Percentiles rank a stretch among this genome's conserved stretches.
phyloP scores from a whole-genome alignment of 2,888 invertebrate species.

The Callyntrura sp. region DNA sequence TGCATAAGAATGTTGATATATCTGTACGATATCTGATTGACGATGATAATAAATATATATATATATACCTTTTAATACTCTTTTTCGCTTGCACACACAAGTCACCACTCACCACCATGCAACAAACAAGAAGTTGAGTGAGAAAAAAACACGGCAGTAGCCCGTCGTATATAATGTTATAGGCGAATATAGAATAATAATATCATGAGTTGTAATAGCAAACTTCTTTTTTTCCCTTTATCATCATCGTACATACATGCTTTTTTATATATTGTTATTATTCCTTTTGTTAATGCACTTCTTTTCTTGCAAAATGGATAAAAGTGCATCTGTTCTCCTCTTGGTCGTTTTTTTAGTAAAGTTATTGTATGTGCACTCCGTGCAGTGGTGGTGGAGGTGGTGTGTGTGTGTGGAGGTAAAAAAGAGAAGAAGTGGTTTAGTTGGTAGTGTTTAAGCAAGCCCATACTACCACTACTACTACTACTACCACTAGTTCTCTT shows the following conservation, averaged over 20 bases:
- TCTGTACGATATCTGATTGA: not conserved
- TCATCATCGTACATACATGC: not conserved
- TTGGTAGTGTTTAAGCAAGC: not conserved
- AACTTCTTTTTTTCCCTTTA: not conserved
- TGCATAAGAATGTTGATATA: not conserved
- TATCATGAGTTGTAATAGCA: too few relatives aligned
- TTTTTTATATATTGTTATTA: not conserved
- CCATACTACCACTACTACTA: too few relatives aligned
- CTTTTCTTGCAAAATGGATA: conserved; percentile 32
- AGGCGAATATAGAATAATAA: too few relatives aligned
- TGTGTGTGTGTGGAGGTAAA: not conserved
- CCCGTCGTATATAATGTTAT: too few relatives aligned
- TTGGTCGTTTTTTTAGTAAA: not conserved
- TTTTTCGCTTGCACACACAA: too few relatives aligned
- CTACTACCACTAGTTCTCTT: conserved; percentile 33
- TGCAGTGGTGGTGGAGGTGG: not conserved
- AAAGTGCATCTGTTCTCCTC: conserved; percentile 47
- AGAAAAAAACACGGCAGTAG: not conserved
- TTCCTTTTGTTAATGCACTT: conserved; percentile 36
- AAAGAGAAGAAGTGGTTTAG: too few relatives aligned
- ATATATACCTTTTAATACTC: not conserved
- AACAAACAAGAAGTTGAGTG: not conserved
- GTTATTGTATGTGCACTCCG: too few relatives aligned
- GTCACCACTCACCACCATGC: too few relatives aligned
- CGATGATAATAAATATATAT: not conserved